Conservation (phyloP, 2,797 vertebrate species). For the Rhinophrynus dorsalis region DNA sequence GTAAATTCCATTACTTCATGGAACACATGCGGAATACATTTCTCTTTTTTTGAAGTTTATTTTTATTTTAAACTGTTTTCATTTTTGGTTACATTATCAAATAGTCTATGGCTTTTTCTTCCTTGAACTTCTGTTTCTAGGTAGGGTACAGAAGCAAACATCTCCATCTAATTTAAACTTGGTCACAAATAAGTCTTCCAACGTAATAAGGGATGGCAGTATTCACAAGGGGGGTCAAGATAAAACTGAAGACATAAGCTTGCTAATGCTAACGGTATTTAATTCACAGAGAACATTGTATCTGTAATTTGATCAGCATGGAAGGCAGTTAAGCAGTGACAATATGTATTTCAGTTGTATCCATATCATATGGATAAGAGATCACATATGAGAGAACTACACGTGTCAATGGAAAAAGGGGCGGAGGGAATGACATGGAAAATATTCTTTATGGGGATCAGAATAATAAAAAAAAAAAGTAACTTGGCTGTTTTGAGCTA, state of each 20-base stretch:
- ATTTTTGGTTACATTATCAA: neutral
- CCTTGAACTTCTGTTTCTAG: neutral
- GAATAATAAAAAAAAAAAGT: slow-evolving; percentile 25
- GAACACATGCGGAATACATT: no score
- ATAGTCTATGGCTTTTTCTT: neutral
- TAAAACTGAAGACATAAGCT: slow-evolving; percentile 9
- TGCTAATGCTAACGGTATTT: slow-evolving; percentile 14
- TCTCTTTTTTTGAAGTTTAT: no score
- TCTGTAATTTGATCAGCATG: slow-evolving; percentile 21
- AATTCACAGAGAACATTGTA: neutral
- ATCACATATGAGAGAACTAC: slow-evolving; percentile 37
- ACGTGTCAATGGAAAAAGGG: slow-evolving; percentile 47
- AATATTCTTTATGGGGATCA: slow-evolving; percentile 49
- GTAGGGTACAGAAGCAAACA: neutral
- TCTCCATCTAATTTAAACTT: slow-evolving; percentile 16
- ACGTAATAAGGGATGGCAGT: slow-evolving; percentile 5
- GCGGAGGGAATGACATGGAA: slow-evolving; percentile 41
- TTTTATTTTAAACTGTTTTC: no score
- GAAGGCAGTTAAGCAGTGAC: neutral
- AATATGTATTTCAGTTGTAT: slow-evolving; percentile 3
- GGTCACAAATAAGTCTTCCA: slow-evolving; percentile 17
- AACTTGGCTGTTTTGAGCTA: slow-evolving; percentile 27
- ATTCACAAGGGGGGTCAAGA: slow-evolving; percentile 3
- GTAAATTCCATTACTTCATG: no score
- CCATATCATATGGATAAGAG: slow-evolving; percentile 41